phyloP scores from a whole-genome alignment of 2,113 vertebrate species.

The Zosterops japonicus region DNA sequence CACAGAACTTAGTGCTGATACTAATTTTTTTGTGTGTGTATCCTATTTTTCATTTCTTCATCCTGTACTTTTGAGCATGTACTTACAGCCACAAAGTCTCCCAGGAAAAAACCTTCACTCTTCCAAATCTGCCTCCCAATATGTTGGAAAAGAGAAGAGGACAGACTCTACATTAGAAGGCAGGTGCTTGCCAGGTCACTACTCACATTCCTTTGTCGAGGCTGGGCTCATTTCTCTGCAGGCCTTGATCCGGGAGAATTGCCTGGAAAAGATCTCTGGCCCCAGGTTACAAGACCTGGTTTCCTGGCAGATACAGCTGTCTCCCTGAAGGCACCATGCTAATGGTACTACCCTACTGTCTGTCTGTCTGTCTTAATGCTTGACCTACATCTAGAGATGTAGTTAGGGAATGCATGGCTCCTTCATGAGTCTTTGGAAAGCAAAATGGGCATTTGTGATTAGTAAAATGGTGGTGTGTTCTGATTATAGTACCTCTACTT shows the following conservation, averaged over 20 bases:
- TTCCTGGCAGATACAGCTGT: neutral
- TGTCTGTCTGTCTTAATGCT: neutral
- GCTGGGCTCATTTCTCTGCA: neutral
- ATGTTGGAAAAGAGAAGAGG: neutral
- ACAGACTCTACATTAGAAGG: neutral
- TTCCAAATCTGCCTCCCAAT: neutral
- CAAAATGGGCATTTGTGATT: neutral
- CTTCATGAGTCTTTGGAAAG: neutral
- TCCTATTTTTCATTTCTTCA: neutral
- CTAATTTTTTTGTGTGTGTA: neutral
- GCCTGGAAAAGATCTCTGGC: neutral
- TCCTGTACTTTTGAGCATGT: neutral
- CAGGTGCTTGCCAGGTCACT: neutral
- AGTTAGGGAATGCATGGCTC: neutral
- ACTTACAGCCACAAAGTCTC: neutral
- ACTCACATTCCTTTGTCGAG: neutral
- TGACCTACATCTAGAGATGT: neutral
- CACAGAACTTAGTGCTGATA: neutral
- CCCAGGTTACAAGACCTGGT: neutral
- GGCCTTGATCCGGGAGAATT: neutral
- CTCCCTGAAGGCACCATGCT: neutral
- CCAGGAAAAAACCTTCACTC: neutral
- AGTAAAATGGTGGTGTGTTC: neutral
- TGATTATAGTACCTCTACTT: neutral
- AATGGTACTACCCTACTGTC: neutral